These are phyloP conservation scores for Karalla daura DNA, from an alignment of 2,797 vertebrate genomes.

Conservation along the genomic window DNA sequence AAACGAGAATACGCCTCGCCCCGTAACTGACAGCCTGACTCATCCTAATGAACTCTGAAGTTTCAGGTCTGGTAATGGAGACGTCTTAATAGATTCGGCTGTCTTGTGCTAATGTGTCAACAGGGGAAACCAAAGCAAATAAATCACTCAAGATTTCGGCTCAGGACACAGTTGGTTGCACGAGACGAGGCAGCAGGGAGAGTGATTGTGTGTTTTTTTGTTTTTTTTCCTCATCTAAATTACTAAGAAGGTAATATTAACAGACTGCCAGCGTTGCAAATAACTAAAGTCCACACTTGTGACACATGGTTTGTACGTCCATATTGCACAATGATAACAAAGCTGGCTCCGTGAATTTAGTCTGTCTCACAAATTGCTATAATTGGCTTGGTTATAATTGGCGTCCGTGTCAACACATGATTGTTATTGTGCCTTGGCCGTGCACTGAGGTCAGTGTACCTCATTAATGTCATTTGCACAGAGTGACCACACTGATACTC, in stretches of 20 bases:
- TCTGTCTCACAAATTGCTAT: conserved; percentile 67
- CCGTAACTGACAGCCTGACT: conserved; percentile 55
- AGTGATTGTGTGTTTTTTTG: neutral
- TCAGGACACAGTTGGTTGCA: too few relatives aligned
- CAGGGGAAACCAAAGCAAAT: neutral
- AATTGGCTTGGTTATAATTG: conserved; percentile 78
- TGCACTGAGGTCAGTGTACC: conserved; percentile 76
- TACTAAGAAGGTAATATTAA: neutral
- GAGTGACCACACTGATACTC: conserved; percentile 77
- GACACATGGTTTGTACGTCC: conserved; percentile 25
- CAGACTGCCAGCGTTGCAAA: neutral
- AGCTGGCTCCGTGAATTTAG: conserved; percentile 41
- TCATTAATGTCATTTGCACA: conserved; percentile 81
- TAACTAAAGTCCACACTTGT: neutral
- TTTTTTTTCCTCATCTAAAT: too few relatives aligned
- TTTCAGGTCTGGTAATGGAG: conserved; percentile 28
- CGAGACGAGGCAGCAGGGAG: neutral
- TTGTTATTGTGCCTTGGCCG: conserved; percentile 77
- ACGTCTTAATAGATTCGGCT: conserved; percentile 1
- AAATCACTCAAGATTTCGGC: neutral
- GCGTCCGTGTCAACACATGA: conserved; percentile 75
- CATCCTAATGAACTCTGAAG: conserved; percentile 42
- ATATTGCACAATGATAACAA: conserved; percentile 34
- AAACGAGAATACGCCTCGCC: conserved; percentile 47
- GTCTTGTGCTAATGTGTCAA: neutral